A percentile compares a stretch with the other conserved stretches of the same genome.
Conservation (phyloP, 2,113 vertebrate species). For the Leptobrachium ailaonicum region DNA sequence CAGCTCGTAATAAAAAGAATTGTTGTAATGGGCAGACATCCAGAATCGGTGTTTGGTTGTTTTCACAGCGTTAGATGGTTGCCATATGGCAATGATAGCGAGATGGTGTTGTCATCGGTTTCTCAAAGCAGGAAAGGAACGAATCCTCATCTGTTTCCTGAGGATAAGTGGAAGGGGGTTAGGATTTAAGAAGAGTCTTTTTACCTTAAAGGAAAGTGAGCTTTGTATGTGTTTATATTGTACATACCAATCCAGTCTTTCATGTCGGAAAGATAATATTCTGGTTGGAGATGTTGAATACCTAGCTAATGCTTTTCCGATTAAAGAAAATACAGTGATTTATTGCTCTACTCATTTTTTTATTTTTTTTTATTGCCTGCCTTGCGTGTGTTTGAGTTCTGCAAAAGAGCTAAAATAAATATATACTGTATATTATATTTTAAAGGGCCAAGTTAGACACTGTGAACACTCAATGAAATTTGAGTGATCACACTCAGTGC, state of each 20-base stretch:
- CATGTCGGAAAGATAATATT: slow-evolving; percentile 48
- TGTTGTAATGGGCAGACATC: slow-evolving; percentile 82
- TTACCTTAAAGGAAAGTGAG: slow-evolving; percentile 82
- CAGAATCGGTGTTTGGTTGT: slow-evolving; percentile 88
- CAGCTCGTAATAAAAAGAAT: slow-evolving; percentile 66
- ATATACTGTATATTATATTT: too few species aligned
- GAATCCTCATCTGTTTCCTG: slow-evolving; percentile 98
- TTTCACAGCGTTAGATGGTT: slow-evolving; percentile 80
- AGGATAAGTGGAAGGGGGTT: slow-evolving; percentile 88
- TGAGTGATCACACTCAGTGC: too few species aligned
- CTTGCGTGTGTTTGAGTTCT: too few species aligned
- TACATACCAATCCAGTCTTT: slow-evolving; percentile 54
- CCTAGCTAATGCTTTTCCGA: slow-evolving; percentile 23
- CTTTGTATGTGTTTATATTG: slow-evolving; percentile 61
- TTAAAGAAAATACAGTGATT: not conserved
- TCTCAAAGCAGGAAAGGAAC: slow-evolving; percentile 91
- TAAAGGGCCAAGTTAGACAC: too few species aligned
- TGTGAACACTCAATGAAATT: too few species aligned
- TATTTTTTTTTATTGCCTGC: too few species aligned
- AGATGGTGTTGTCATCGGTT: slow-evolving; percentile 90
- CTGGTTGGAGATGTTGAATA: slow-evolving; percentile 33
- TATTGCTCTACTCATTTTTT: too few species aligned
- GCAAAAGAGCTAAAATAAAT: too few species aligned
- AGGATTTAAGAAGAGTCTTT: slow-evolving; percentile 87
- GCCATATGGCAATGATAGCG: slow-evolving; percentile 86